Conservation (phyloP, 2,888 invertebrate genomes). For the Sylvicola fuscatus region DNA sequence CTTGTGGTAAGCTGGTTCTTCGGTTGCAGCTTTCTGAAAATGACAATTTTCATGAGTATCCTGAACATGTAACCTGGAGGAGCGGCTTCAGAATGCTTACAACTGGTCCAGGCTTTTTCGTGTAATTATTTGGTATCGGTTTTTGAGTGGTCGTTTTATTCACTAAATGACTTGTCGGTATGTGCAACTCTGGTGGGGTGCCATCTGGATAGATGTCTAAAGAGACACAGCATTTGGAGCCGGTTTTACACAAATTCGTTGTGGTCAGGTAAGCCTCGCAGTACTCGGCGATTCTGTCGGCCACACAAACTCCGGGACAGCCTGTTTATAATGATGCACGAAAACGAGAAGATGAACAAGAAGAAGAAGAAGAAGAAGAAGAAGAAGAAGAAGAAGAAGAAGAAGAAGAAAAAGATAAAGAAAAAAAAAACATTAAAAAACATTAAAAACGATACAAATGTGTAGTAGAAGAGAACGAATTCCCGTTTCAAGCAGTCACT, state of each 20-base stretch:
- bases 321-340: no score
- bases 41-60: no score
- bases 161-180: constrained; percentile 33
- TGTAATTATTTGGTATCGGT: constrained; percentile 12
- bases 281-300: constrained; percentile 59
- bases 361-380: constrained; percentile 12
- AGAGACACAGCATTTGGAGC: constrained; percentile 63
- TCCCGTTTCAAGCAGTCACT: background rate
- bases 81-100: background rate
- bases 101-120: background rate
- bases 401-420: constrained; percentile 8
- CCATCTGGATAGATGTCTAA: constrained; percentile 50
- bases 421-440: no score
- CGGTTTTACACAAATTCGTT: constrained; percentile 48
- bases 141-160: constrained; percentile 17
- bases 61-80: no score
- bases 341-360: constrained; percentile 5
- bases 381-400: constrained; percentile 12
- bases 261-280: constrained; percentile 68
- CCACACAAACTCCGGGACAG: constrained; percentile 70
- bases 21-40: constrained; percentile 8
- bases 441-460: no score
- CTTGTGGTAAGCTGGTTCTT: constrained; percentile 12
- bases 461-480: no score
- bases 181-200: constrained; percentile 48